Base-by-base conservation (phyloP, 1,140 invertebrate species). In the Marisa cornuarietis region DNA sequence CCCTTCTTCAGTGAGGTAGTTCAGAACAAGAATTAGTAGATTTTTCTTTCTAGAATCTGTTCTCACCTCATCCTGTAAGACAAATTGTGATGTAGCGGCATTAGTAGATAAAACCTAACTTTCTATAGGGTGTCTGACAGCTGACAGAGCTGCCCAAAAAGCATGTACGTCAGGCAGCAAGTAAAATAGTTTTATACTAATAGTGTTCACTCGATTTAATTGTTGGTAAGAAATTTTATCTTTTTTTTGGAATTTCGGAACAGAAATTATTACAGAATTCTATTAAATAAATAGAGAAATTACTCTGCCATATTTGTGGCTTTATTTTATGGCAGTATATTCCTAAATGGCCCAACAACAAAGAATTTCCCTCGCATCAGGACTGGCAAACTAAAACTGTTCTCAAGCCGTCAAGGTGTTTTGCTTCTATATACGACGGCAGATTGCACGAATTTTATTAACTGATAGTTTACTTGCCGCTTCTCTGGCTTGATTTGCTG, bases 1-100 rank as follows among this genome's bases (percentile, higher is more conserved):
- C 86, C 95, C 95, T 90, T 95, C 93, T 86, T 95, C 94, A 83
- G 92, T 90, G 81, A 97, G 89, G 92, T 95, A 96, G 54, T 94
- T 93, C n/a, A 93, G 89, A 79, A 96, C 94, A 71, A 97, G 91
- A 86, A 95, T 94, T n/a, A 96, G 90, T 9, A 97, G 91, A 88
- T 94, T 94, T 79, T 94, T 93, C 84, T 94, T 95, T 69, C 95
- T 92, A 65, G 93, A 92, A 81, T 93, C 93, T 79, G 92, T 92
- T 84, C 94, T 92, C 83, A 92, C 82, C 79, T 91, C 91, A 90
- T 92, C 91, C 90, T 91, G 81, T 54, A 87, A 87, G 71, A 24
- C 80, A 80, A 58, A 16, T 5, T 73, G 22, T 61, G 20, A 51
- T n/a, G 62, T 58, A 11, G 16, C 42, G 52, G 13, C 13, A 71